Percentiles rank a stretch among this genome's conserved stretches.
Conservation (phyloP, 1,140 invertebrate genomes). For the Solenopsis invicta region DNA sequence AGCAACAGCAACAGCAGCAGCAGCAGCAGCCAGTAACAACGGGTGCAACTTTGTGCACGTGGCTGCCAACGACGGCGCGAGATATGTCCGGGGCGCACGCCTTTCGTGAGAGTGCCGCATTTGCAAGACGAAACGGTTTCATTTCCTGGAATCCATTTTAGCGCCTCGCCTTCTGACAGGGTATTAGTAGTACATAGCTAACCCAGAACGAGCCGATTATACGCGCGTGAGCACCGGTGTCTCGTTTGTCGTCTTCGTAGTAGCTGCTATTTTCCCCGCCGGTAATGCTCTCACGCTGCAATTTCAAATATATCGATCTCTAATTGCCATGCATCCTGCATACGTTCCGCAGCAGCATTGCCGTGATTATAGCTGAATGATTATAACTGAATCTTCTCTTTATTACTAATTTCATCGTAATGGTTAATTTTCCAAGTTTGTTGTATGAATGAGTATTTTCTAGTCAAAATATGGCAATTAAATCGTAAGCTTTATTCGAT, state of each 20-base stretch:
- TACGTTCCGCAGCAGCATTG: neutral
- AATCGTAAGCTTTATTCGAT: too few species aligned
- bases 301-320: constrained; percentile 25
- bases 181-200: constrained; percentile 60
- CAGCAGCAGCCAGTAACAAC: constrained; percentile 56
- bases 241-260: constrained; percentile 57
- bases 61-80: constrained; percentile 56
- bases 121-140: constrained; percentile 76
- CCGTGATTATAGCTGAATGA: neutral
- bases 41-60: constrained; percentile 65
- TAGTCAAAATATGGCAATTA: too few species aligned
- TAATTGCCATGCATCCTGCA: neutral
- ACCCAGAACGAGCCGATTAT: constrained; percentile 57
- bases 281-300: neutral
- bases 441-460: neutral
- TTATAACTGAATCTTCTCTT: neutral
- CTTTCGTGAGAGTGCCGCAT: constrained; percentile 71
- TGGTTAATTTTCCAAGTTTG: neutral
- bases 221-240: constrained; percentile 43
- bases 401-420: neutral
- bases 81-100: constrained; percentile 66
- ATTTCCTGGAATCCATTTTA: constrained; percentile 76
- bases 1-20: constrained; percentile 39
- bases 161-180: constrained; percentile 66
- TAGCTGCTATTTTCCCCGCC: constrained; percentile 45